Evolutionary conservation across 2,888 invertebrate species (phyloP).

Genomic region (Bruchidius siliquastri): DNA sequence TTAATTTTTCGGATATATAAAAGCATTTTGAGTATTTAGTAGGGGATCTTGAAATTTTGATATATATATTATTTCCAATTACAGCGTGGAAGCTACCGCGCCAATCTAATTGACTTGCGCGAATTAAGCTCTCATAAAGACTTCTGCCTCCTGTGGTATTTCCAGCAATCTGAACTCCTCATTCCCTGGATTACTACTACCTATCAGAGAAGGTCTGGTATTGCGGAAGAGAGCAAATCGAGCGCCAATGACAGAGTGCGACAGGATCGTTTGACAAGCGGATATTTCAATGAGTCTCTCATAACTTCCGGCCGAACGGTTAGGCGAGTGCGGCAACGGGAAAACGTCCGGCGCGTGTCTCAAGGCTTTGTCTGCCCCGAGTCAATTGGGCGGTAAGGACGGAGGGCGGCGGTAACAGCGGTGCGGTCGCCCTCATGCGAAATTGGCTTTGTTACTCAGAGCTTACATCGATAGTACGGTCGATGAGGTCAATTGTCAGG

Average conservation of each 20-base stretch:
- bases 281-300: slow-evolving; percentile 47
- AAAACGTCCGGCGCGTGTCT: not conserved
- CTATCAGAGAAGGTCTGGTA: not conserved
- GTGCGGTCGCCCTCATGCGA: not conserved
- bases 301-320: slow-evolving; percentile 45
- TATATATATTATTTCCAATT: no score
- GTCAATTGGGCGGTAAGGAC: not conserved
- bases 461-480: not conserved
- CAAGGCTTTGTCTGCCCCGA: not conserved
- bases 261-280: slow-evolving; percentile 40
- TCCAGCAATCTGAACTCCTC: not conserved
- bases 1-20: no score
- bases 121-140: not conserved
- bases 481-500: not conserved
- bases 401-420: not conserved
- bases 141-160: not conserved
- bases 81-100: no score
- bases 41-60: no score
- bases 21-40: no score
- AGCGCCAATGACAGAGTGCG: slow-evolving; percentile 37
- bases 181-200: not conserved
- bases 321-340: slow-evolving; percentile 28
- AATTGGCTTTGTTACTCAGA: not conserved
- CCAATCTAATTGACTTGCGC: no score
- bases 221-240: not conserved